Conservation (phyloP, 2,888 invertebrate genomes). For the Odontothrips loti region DNA sequence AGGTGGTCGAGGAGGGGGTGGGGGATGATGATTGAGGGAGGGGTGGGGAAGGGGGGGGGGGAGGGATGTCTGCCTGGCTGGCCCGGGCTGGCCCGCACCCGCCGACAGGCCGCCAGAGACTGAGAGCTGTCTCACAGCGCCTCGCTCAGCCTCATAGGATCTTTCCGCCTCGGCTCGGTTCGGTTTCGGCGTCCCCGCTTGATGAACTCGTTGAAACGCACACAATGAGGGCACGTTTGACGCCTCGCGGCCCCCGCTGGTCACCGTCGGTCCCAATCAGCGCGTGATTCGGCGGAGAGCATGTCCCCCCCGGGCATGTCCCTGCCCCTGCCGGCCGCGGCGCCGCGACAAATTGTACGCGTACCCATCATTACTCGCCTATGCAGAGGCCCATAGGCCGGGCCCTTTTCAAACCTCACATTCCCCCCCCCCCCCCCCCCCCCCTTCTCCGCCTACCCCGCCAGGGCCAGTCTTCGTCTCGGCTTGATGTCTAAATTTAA, state of each 20-base stretch:
- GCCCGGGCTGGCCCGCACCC: neutral
- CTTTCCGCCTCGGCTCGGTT: no score
- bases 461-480: no score
- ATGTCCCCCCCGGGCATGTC: neutral
- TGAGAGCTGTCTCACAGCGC: neutral
- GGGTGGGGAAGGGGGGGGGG: neutral
- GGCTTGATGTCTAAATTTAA: neutral
- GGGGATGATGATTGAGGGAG: neutral
- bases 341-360: neutral
- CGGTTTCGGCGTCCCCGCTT: neutral
- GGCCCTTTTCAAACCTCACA: no score
- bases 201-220: slow-evolving; percentile 9
- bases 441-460: no score
- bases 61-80: neutral
- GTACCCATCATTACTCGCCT: neutral
- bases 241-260: neutral
- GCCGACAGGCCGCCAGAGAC: neutral
- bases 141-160: no score
- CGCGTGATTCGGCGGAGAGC: slow-evolving; percentile 7
- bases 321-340: neutral
- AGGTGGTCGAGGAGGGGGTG: neutral
- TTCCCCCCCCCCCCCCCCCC: no score
- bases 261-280: neutral
- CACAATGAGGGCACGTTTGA: neutral
- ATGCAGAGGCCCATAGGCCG: neutral